Evolutionary conservation across 1,140 invertebrate genomes (phyloP).

Genomic region (Ctenoplectra terminalis): DNA sequence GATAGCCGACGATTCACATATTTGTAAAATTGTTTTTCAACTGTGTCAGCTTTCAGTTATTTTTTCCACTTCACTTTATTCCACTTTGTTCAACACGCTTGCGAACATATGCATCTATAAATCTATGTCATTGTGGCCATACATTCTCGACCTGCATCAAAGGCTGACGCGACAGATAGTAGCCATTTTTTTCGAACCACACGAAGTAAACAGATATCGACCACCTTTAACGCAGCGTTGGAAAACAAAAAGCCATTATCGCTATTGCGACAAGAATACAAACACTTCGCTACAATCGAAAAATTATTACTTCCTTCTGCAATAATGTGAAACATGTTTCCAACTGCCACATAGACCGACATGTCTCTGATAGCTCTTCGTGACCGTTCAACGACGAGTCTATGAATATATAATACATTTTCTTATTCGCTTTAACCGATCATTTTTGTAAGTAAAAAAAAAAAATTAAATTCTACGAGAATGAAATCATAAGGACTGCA

Average conservation of each 20-base stretch:
- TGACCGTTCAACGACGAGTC: too few species aligned
- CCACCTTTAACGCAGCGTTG: background rate
- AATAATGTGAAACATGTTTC: background rate
- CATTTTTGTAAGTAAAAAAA: too few species aligned
- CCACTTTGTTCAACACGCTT: background rate
- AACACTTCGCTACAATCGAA: slow-evolving; percentile 11
- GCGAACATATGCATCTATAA: slow-evolving; percentile 8
- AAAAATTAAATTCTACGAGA: too few species aligned
- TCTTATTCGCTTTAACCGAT: too few species aligned
- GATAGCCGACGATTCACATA: too few species aligned
- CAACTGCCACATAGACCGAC: background rate
- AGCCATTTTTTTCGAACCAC: background rate
- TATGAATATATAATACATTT: too few species aligned
- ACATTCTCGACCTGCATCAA: slow-evolving; percentile 2
- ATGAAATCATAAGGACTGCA: too few species aligned
- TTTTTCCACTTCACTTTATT: background rate
- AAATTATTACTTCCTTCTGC: slow-evolving; percentile 25
- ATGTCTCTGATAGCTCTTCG: too few species aligned
- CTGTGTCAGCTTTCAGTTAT: background rate
- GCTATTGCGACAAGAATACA: background rate
- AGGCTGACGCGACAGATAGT: background rate
- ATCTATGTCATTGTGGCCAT: background rate
- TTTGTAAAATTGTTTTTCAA: background rate
- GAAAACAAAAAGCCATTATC: slow-evolving; percentile 18
- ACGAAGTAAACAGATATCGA: slow-evolving; percentile 3